Evolutionary conservation across 2,888 invertebrate genomes (phyloP), one percentile per base, ranked within the genome.

Genomic region (Leucania comma): DNA sequence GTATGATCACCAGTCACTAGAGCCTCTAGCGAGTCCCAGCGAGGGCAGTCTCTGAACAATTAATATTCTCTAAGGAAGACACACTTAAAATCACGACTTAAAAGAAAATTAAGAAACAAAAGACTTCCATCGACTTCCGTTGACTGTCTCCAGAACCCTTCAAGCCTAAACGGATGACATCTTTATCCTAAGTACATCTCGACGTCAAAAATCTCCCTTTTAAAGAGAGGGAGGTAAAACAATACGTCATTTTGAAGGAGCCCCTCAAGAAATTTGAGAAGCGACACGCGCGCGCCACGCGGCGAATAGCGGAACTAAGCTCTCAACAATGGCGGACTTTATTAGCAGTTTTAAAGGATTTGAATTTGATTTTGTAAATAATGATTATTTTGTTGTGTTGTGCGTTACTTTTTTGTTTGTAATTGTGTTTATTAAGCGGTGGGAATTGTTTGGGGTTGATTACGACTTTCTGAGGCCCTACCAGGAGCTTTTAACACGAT

Each of bases 241-340:
- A 89, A 89, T 81, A 70, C 84, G 32, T 53, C 63, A 70, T 68
- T 66, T 60, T 73, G 29, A 38, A 62, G 71, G 57, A 56, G 59
- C 24, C 78, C 78, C 75, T 81, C 71, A 75, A 81, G 87, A 81
- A 86, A 83, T 80, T 73, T 81, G 88, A 89, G 90, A 79, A 77
- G 86, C 84, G 90, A 89, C 92, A 92, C 92, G 92, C 92, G 92
- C 90, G 90, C 88, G 92, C 89, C 92, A 91, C 92, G 92, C 89
- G 92, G 88, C 92, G 63, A 80, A 72, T 86, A 86, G 89, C 91
- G 92, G 92, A 91, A 92, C 91, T 89, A 88, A 79, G 82, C 88
- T 72, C 92, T 90, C 75, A 83, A 85, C 73, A 80, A 80, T 78
- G 57, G 58, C 48, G 24, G 22, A 54, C 38, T 73, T 53, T 72